Evolutionary conservation across 2,888 invertebrate genomes (phyloP), one percentile per base, ranked within the genome.

Genomic region (Xylota segnis): DNA sequence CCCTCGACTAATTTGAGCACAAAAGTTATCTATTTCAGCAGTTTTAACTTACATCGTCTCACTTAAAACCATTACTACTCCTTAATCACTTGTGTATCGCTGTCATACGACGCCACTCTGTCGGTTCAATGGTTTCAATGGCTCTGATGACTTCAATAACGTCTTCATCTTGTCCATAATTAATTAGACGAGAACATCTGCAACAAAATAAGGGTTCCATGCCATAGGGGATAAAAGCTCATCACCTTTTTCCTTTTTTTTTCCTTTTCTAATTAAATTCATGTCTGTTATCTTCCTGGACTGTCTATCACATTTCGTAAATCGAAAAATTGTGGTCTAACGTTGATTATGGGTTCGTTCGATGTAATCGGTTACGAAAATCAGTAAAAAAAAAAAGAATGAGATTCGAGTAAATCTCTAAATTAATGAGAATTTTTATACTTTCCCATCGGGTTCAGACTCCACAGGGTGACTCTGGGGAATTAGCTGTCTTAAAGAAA

Each of bases 61-160:
- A 37, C 1, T 37, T 10, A 37, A 37, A 43, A 14, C 4, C 43
- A 43, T 43, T 43, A 14, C n/a, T 43, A 43, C 43, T 14, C 5
- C 43, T 43, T 43, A 43, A 43, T 43, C 43, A 14, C 43, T 43
- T 43, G 43, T 43, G 43, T 50, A 61, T 37, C 47, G 34, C 34
- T 50, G 12, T 59, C 27, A 14, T 27, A 50, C 32, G 71, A 72
- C 66, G 76, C 76, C 76, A 76, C 76, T 27, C 37, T 76, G 58
- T 50, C 66, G 58, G 16, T 58, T 76, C 58, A 45, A 29, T 9
- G 45, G 4, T 32, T 50, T 58, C 54, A 65, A 65, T 43, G 47
- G 37, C 76, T 76, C 50, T 76, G 58, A 76, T 66, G 66, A 76
- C 58, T 66, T 76, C 76, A 76, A 76, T 66, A 66, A 59, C 32